Conservation (phyloP, 2,888 invertebrate genomes). For the Ectropis crepuscularia region DNA sequence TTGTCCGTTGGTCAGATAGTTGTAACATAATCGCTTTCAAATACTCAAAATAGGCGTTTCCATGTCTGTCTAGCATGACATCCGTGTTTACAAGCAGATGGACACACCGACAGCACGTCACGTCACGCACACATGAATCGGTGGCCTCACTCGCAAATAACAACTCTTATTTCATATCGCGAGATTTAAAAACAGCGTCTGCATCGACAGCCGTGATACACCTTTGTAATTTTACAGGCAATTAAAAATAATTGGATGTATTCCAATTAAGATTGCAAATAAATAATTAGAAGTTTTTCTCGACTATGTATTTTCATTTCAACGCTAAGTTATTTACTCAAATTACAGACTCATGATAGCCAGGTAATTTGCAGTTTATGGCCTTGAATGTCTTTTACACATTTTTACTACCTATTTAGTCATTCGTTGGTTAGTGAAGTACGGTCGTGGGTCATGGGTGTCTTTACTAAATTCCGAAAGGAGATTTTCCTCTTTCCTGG, state of each 20-base stretch:
- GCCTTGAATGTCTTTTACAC: too few species aligned
- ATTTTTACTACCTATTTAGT: too few species aligned
- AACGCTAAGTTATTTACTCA: too few species aligned
- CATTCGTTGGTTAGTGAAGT: too few species aligned
- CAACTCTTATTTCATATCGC: constrained; percentile 39
- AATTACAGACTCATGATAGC: too few species aligned
- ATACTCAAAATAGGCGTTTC: constrained; percentile 49
- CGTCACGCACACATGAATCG: constrained; percentile 62
- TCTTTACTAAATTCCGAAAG: too few species aligned
- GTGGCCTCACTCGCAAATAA: constrained; percentile 77
- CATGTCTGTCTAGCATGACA: constrained; percentile 56
- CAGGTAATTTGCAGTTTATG: too few species aligned
- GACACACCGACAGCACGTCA: constrained; percentile 75
- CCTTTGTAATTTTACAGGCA: constrained; percentile 20
- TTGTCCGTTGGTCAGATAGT: not conserved
- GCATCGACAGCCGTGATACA: constrained; percentile 30
- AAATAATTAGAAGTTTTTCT: not conserved
- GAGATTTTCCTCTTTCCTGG: too few species aligned
- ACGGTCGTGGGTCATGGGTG: too few species aligned
- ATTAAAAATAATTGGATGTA: constrained; percentile 12
- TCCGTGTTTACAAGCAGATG: constrained; percentile 70
- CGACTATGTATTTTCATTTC: too few species aligned
- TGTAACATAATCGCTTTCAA: constrained; percentile 28
- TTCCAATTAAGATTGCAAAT: not conserved
- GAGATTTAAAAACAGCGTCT: constrained; percentile 29